Evolutionary conservation across 2,888 invertebrate species (phyloP), one percentile per base, ranked within the genome.

Genomic region (Opisthograptis luteolata): DNA sequence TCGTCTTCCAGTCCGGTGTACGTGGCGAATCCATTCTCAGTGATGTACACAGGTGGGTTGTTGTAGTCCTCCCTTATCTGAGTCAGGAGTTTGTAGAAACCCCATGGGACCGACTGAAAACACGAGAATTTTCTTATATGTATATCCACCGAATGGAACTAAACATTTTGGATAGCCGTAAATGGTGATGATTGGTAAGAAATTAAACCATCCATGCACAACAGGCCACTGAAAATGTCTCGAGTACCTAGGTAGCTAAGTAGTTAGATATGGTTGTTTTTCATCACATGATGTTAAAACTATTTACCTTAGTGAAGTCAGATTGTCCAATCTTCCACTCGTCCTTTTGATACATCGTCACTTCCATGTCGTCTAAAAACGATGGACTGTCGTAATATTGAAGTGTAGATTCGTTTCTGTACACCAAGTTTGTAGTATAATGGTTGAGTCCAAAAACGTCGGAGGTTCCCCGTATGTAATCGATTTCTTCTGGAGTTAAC

Each of bases 381-480:
- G 74, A 74, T 7, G 76, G 76, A 3, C 36, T 22, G 0, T 49
- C 51, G 31, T 66, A 62, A 43, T 55, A 47, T 9, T 62, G 61
- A 1, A 48, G n/a, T 0, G 58, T 55, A 1, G 70, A 64, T 22
- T 66, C 68, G 35, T 78, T 76, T 37, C 76, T 73, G 41, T 75
- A 75, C 14, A 73, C 64, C n/a, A 66, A 35, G 0, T 6, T 70
- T 0, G 92, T 81, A 0, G 92, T 91, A 73, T 95, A 95, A 47
- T 93, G 91, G 66, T 95, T 95, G 10, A 95, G 72, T 3, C 94
- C 77, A 12, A 78, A 75, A 37, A 70, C 66, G 36, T 82, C 81
- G 0, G 75, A 67, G 0, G 70, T 70, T 10, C 80, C 79, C 14
- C 59, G 66, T n/a, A 83, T 60, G 44, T 72, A 75, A 3, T 68